Base-by-base conservation (phyloP, 2,888 invertebrate genomes). In the Catocala sponsa region DNA sequence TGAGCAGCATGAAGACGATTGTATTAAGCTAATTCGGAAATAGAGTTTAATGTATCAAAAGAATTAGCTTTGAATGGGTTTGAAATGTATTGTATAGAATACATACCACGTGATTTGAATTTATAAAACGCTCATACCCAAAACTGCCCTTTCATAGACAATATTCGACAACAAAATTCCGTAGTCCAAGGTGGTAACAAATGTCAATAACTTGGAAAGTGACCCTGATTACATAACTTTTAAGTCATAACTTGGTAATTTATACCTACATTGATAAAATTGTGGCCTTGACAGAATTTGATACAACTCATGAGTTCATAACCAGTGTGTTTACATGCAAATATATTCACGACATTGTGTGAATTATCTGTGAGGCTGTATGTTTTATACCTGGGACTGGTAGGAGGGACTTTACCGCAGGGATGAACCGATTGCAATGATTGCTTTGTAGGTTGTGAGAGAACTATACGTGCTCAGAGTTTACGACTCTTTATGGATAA, bases 351-450 rank as follows among this genome's bases (percentile, higher is more conserved):
- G 10, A 55, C 59, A 58, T 70, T 62, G 13, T 65, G 60, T 63
- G 43, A 59, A 63, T 68, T 58, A 65, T 60, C 58, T 62, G 62
- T 38, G 25, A 71, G 11, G 11, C 57, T 62, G 33, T 56, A 43
- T 59, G 62, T 65, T 63, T 41, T 51, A 46, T 47, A 58, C 54
- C 63, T 59, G 54, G 52, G 38, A 55, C 59, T 0, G 9, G 60
- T 60, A 47, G 43, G 32, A 55, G 72, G 78, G 70, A 67, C 65
- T 72, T 66, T 55, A 69, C 77, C 77, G 55, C 67, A 72, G 79
- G 77, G 68, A 79, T 55, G 59, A 38, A 78, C 78, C 64, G 46
- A 46, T 38, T 42, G 42, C 5, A 10, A n/a, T 13, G 35, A 7
- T 35, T 49, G 13, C n/a, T 54, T 10, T 32, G 13, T 11, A 56